A percentile compares a stretch with the other conserved stretches of the same genome.
Evolutionary conservation across 2,888 invertebrate species (phyloP).

Genomic region (Drosophila anomalata): DNA sequence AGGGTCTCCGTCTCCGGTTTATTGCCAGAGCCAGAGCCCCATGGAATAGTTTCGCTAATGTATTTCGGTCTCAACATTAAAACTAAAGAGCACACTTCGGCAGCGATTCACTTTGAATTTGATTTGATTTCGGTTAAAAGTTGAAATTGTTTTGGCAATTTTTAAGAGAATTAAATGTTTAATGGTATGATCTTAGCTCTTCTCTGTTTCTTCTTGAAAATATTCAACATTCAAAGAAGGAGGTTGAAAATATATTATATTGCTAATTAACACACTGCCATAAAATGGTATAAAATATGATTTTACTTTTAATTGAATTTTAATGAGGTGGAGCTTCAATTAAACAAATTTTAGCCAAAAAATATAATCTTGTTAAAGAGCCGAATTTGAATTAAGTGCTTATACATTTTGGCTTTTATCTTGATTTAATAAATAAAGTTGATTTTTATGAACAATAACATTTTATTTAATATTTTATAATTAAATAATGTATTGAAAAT

Average conservation of each 20-base stretch:
- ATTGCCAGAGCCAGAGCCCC: constrained; percentile 24
- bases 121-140: constrained; percentile 17
- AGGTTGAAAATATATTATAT: too few relatives aligned
- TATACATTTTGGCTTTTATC: too few relatives aligned
- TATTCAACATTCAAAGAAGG: not conserved
- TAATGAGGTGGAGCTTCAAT: not conserved
- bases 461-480: too few relatives aligned
- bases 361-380: too few relatives aligned
- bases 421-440: too few relatives aligned
- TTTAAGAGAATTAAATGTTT: not conserved
- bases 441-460: too few relatives aligned
- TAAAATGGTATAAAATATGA: not conserved
- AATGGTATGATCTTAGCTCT: not conserved
- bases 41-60: constrained; percentile 58
- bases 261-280: not conserved
- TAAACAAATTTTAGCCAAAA: too few relatives aligned
- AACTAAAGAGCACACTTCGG: constrained; percentile 13
- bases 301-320: not conserved
- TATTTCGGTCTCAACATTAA: constrained; percentile 24
- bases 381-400: too few relatives aligned
- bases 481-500: too few relatives aligned
- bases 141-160: constrained; percentile 5
- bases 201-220: not conserved
- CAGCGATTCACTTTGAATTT: constrained; percentile 22
- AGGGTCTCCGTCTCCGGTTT: constrained; percentile 36